Evolutionary conservation across 2,113 vertebrate species (phyloP).

Genomic region (Plectropomus leopardus): DNA sequence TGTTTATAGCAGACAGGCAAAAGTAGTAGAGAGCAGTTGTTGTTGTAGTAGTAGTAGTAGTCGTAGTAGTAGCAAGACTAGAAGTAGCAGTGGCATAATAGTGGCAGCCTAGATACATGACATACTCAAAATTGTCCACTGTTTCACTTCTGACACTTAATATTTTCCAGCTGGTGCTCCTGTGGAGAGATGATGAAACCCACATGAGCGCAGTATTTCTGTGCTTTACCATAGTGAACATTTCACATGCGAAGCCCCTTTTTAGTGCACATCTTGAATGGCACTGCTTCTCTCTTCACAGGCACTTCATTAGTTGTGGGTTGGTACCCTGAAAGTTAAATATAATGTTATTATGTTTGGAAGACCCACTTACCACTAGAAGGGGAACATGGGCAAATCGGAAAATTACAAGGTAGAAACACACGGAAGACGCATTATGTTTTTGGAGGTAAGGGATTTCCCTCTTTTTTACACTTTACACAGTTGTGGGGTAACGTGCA

Average conservation of each 20-base stretch:
- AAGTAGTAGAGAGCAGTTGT: background rate
- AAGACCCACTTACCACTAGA: slow-evolving; percentile 12
- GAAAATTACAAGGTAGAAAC: slow-evolving; percentile 29
- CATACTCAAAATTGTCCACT: slow-evolving; percentile 4
- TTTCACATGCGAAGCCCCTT: slow-evolving; percentile 7
- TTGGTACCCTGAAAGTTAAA: slow-evolving; percentile 33
- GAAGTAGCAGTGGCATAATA: background rate
- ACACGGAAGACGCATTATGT: slow-evolving; percentile 17
- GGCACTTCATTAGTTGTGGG: slow-evolving; percentile 44
- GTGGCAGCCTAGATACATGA: slow-evolving; percentile 12
- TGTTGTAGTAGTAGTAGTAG: background rate
- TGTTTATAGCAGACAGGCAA: slow-evolving; percentile 26
- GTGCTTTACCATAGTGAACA: background rate
- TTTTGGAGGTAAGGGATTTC: slow-evolving; percentile 15
- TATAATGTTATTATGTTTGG: slow-evolving; percentile 37
- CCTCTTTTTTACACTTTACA: slow-evolving; percentile 7
- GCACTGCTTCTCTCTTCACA: slow-evolving; percentile 1
- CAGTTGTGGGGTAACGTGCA: background rate
- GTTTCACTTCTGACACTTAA: slow-evolving; percentile 27
- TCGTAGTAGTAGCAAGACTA: background rate
- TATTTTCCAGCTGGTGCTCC: slow-evolving; percentile 49
- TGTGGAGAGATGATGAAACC: slow-evolving; percentile 30
- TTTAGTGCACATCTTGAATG: background rate
- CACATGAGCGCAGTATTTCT: slow-evolving; percentile 17
- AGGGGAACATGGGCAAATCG: background rate